Percentiles rank a stretch among this genome's conserved stretches.
These are phyloP conservation scores for Lycopodina hypogea DNA, from an alignment of 37 sponge, comb jelly and placozoan species.

Conservation along the genomic window DNA sequence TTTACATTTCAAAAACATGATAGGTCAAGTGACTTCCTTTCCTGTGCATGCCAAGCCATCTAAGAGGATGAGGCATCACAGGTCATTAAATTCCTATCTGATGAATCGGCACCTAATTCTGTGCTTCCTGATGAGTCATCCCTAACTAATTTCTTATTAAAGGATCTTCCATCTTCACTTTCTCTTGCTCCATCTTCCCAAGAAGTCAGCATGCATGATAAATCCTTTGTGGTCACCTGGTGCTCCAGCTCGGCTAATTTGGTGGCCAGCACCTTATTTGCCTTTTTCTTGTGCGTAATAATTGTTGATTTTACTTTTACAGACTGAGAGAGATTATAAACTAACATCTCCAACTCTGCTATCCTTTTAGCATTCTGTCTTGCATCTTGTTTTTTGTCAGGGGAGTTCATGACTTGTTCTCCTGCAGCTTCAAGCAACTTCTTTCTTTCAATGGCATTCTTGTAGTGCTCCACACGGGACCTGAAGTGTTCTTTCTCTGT, in stretches of 20 bases:
- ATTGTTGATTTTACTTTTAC: conserved; percentile 64
- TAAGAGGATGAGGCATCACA: too few relatives aligned
- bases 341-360: conserved; percentile 47
- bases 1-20: too few relatives aligned
- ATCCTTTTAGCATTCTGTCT: conserved; percentile 20
- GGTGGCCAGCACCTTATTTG: conserved; percentile 53
- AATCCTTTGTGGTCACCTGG: conserved; percentile 13
- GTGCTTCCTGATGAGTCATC: neutral
- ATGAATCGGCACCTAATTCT: too few relatives aligned
- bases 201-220: too few relatives aligned
- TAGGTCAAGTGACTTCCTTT: too few relatives aligned
- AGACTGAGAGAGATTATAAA: conserved; percentile 53
- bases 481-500: conserved; percentile 50
- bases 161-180: neutral
- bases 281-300: conserved; percentile 46
- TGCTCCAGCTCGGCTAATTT: conserved; percentile 57
- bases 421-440: conserved; percentile 32
- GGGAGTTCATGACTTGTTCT: neutral
- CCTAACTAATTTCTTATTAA: neutral
- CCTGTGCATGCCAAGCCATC: too few relatives aligned
- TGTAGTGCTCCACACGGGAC: conserved; percentile 58
- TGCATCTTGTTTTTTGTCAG: conserved; percentile 22
- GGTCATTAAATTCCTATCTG: too few relatives aligned
- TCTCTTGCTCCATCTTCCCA: neutral
- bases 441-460: conserved; percentile 46